A percentile compares a stretch with the other conserved stretches of the same genome.
These are phyloP conservation scores for Aphidoletes aphidimyza DNA, from an alignment of 2,888 invertebrate genomes.

Conservation along the genomic window DNA sequence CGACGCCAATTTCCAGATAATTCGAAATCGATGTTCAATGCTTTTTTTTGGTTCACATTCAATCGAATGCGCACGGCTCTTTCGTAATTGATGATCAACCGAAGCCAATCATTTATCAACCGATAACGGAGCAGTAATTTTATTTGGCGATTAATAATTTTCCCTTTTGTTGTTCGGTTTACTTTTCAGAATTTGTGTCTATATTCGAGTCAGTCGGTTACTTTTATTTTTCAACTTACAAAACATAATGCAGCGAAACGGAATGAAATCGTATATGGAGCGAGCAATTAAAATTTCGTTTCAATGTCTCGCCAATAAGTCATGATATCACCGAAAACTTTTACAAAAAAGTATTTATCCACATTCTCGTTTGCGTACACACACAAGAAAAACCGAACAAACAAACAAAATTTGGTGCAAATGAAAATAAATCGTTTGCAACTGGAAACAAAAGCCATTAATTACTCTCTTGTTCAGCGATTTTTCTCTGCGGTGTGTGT, in stretches of 20 bases:
- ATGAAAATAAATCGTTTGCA: not conserved
- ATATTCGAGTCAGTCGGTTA: not conserved
- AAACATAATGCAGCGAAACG: not conserved
- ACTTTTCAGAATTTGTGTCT: not conserved
- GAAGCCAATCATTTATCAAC: not conserved
- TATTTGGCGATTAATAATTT: conserved; percentile 10
- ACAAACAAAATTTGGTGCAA: not conserved
- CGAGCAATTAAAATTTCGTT: not conserved
- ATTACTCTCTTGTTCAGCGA: not conserved
- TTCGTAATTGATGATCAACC: conserved; percentile 21
- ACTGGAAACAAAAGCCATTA: not conserved
- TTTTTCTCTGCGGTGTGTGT: no score
- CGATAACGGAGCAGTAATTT: not conserved
- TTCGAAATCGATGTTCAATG: no score
- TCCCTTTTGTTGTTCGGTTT: not conserved
- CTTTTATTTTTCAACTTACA: not conserved
- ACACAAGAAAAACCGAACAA: not conserved
- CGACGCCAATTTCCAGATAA: not conserved
- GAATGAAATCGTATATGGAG: not conserved
- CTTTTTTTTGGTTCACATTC: no score
- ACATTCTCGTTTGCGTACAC: no score
- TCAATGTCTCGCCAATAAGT: conserved; percentile 30
- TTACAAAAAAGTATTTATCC: not conserved
- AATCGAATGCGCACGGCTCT: not conserved
- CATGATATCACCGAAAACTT: not conserved